Evolutionary conservation across 2,888 invertebrate species (phyloP).

Genomic region (Glyphotaelius pellucidus): DNA sequence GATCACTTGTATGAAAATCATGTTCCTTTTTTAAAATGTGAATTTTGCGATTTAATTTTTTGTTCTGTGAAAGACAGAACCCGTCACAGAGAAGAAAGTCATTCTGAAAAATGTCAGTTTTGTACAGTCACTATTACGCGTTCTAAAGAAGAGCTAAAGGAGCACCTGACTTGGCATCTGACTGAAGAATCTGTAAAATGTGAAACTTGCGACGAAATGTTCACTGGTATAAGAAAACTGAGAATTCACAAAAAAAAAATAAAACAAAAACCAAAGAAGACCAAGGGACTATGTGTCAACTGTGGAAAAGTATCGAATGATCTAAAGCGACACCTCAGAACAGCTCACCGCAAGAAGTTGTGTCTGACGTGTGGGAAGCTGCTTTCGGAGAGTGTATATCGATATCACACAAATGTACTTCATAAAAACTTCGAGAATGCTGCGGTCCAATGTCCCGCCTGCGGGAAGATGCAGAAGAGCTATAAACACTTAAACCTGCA

Average conservation of each 20-base stretch:
- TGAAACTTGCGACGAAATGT: conserved; percentile 15
- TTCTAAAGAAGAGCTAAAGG: not conserved
- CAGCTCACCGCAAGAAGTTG: conserved; percentile 7
- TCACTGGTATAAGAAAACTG: conserved; percentile 21
- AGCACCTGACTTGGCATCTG: conserved; percentile 40
- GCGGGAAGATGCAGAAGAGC: not conserved
- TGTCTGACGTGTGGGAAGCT: conserved; percentile 43
- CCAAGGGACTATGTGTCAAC: not conserved
- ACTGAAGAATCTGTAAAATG: conserved; percentile 27
- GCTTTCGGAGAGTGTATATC: not conserved
- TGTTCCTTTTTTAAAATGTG: conserved; percentile 18
- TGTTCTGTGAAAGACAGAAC: not conserved
- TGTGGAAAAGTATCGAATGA: conserved; percentile 30
- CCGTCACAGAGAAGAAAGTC: not conserved
- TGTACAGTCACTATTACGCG: not conserved
- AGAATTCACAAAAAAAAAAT: not conserved
- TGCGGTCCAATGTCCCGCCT: not conserved
- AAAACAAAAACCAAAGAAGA: not conserved
- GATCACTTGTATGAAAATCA: conserved; percentile 34
- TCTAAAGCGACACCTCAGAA: not conserved
- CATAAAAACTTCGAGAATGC: no score
- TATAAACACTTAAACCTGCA: not conserved
- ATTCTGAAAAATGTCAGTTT: not conserved
- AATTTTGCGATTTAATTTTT: not conserved
- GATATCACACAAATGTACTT: not conserved